Percentiles rank a stretch among this genome's conserved stretches.
These are phyloP conservation scores for Paracyclopina nana DNA, from an alignment of 1,140 invertebrate genomes.

Conservation along the genomic window DNA sequence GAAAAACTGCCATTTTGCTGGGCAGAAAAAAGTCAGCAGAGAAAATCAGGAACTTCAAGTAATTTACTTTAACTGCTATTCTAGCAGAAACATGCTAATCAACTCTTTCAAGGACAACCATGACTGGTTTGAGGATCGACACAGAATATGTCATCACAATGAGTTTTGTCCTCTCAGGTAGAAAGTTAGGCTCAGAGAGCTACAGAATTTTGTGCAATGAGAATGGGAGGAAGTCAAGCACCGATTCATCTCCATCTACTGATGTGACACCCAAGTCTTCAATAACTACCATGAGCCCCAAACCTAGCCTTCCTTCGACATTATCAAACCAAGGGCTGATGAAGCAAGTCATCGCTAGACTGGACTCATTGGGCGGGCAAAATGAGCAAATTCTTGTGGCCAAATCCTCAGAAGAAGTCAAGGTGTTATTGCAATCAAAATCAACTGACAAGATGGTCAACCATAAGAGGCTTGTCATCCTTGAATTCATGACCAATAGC, in stretches of 20 bases:
- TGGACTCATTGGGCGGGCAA: background rate
- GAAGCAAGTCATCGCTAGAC: background rate
- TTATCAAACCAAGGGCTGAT: no score
- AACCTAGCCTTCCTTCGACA: background rate
- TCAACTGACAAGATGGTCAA: no score
- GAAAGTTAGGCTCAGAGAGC: background rate
- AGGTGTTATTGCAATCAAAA: no score
- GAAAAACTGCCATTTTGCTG: background rate
- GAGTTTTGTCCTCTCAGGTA: background rate
- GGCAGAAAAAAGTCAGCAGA: background rate
- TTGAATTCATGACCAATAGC: background rate
- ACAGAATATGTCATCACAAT: background rate
- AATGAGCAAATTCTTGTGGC: background rate
- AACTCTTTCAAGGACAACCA: background rate
- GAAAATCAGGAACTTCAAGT: background rate
- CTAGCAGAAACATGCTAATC: background rate
- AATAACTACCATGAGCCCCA: background rate
- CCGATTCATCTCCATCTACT: background rate
- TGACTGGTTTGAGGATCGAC: background rate
- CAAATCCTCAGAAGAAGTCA: background rate
- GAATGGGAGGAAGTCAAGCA: background rate
- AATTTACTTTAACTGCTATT: background rate
- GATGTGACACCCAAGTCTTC: background rate
- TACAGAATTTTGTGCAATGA: conserved; percentile 1
- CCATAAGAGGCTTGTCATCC: background rate